A percentile compares a stretch with the other conserved stretches of the same genome.
These are phyloP conservation scores for Philereme vetulata DNA, from an alignment of 2,888 invertebrate genomes.

Conservation along the genomic window DNA sequence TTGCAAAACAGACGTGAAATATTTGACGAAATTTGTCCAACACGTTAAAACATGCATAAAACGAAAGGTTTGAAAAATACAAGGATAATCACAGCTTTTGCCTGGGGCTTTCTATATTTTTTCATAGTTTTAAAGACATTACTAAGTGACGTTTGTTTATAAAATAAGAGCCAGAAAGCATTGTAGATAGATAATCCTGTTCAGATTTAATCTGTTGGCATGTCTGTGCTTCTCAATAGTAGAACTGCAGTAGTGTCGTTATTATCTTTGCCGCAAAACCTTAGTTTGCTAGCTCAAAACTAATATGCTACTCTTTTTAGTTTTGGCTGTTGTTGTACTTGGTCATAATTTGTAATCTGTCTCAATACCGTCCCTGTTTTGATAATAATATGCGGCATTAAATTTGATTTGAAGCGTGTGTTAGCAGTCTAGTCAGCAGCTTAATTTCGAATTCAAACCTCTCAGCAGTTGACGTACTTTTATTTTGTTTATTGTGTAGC, in stretches of 20 bases:
- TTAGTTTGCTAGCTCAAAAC: too few relatives aligned
- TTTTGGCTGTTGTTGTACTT: not conserved
- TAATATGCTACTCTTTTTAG: not conserved
- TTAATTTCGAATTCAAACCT: not conserved
- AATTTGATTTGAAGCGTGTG: too few relatives aligned
- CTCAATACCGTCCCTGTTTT: not conserved
- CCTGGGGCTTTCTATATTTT: constrained; percentile 9
- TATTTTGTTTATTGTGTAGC: not conserved
- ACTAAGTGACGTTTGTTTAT: not conserved
- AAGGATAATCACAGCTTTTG: constrained; percentile 14
- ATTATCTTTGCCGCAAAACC: too few relatives aligned
- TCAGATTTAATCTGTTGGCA: not conserved
- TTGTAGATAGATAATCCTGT: too few relatives aligned
- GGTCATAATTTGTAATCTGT: not conserved
- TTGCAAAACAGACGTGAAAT: constrained; percentile 45
- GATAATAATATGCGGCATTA: not conserved
- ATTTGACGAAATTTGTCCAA: constrained; percentile 43
- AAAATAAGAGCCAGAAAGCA: too few relatives aligned
- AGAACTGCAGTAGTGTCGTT: too few relatives aligned
- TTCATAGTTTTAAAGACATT: not conserved
- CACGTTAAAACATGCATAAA: constrained; percentile 49
- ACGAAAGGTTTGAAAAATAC: constrained; percentile 37
- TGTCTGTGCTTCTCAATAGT: not conserved
- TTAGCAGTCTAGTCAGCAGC: not conserved
- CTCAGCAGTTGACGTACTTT: not conserved